Conservation (phyloP, 2,797 vertebrate species). For the Spinibarbus caldwelli region DNA sequence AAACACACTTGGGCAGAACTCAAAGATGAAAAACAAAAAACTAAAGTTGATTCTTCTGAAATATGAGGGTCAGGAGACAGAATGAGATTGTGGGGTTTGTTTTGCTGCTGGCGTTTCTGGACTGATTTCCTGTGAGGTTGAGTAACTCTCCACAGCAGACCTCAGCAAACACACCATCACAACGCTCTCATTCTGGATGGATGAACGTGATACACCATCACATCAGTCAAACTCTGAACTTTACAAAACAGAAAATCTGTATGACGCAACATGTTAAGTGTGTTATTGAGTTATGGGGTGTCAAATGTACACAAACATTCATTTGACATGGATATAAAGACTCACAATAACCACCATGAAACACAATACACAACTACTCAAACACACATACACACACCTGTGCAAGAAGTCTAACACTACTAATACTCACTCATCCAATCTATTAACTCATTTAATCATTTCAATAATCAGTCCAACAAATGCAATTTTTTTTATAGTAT, state of each 20-base stretch:
- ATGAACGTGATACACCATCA: neutral
- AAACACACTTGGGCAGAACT: neutral
- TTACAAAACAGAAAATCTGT: neutral
- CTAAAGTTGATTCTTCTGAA: neutral
- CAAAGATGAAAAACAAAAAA: neutral
- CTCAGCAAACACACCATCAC: neutral
- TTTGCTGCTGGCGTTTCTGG: neutral
- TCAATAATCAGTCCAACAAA: neutral
- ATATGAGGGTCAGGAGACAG: neutral
- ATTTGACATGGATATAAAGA: neutral
- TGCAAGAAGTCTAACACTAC: neutral
- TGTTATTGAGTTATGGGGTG: neutral
- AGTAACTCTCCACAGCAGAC: neutral
- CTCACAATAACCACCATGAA: neutral
- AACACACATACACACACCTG: neutral
- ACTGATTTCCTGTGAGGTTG: conserved; percentile 7
- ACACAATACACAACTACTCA: neutral
- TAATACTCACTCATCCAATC: neutral
- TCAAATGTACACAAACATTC: neutral
- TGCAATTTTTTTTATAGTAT: neutral
- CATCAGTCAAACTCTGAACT: neutral
- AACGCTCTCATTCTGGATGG: neutral
- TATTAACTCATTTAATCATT: neutral
- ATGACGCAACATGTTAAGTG: neutral
- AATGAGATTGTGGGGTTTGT: neutral